phyloP scores from a whole-genome alignment of 2,797 vertebrate genomes.

The Brachyrhaphis roseni region DNA sequence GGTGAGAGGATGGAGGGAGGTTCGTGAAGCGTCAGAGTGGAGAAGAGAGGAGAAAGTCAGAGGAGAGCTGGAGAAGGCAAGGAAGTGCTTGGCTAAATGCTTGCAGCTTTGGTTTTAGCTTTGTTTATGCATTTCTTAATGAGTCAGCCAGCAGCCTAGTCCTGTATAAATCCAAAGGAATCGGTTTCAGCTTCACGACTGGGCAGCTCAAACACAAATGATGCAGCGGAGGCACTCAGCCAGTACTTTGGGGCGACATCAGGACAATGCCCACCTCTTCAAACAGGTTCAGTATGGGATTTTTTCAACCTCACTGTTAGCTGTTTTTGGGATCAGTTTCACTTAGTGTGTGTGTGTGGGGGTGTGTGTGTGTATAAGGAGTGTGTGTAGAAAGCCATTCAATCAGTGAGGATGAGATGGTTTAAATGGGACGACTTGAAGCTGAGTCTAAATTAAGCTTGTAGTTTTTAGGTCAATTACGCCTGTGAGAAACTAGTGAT shows the following conservation, averaged over 20 bases:
- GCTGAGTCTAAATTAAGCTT: slow-evolving; percentile 72
- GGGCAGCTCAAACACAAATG: slow-evolving; percentile 31
- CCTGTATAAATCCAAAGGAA: slow-evolving; percentile 26
- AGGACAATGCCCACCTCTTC: slow-evolving; percentile 51
- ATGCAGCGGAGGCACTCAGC: slow-evolving; percentile 76
- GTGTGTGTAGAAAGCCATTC: slow-evolving; percentile 43
- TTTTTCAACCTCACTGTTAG: not conserved
- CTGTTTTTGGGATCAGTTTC: slow-evolving; percentile 11
- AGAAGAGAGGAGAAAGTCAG: slow-evolving; percentile 17
- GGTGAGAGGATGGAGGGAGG: slow-evolving; percentile 55
- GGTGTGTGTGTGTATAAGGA: not conserved
- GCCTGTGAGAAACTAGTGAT: slow-evolving; percentile 46
- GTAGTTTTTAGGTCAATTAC: slow-evolving; percentile 73
- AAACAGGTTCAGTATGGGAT: slow-evolving; percentile 68
- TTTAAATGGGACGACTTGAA: slow-evolving; percentile 75
- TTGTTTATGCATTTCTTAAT: slow-evolving; percentile 14
- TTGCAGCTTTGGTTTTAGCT: slow-evolving; percentile 39
- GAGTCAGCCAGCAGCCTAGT: slow-evolving; percentile 5
- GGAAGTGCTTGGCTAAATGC: slow-evolving; percentile 46
- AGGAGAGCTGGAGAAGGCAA: slow-evolving; percentile 40
- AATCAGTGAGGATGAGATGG: slow-evolving; percentile 59
- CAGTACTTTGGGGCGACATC: slow-evolving; percentile 62
- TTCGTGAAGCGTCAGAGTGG: slow-evolving; percentile 44
- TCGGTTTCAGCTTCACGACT: slow-evolving; percentile 18
- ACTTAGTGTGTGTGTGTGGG: slow-evolving; percentile 5